Evolutionary conservation across 2,113 vertebrate genomes (phyloP).

Genomic region (Phainopepla nitens): DNA sequence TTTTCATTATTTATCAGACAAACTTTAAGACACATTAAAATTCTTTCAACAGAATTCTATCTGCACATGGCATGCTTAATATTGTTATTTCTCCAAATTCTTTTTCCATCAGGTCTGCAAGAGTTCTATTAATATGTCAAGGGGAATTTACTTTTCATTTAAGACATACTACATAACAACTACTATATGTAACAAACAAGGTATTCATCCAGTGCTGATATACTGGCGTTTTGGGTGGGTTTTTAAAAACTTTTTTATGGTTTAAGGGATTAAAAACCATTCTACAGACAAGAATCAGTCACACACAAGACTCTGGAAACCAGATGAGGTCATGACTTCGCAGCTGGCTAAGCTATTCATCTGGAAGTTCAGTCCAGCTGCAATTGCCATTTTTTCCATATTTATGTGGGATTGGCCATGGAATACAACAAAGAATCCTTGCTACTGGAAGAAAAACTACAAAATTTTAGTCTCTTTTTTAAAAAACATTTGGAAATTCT

Average conservation of each 20-base stretch:
- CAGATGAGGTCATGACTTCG: constrained; percentile 41
- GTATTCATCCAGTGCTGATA: constrained; percentile 60
- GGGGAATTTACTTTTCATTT: background rate
- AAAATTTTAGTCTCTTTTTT: background rate
- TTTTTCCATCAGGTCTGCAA: background rate
- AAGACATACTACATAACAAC: background rate
- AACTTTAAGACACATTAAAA: background rate
- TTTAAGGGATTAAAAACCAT: constrained; percentile 37
- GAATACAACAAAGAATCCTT: constrained; percentile 22
- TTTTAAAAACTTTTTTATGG: background rate
- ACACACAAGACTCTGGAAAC: constrained; percentile 25
- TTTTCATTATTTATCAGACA: background rate
- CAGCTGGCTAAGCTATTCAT: constrained; percentile 38
- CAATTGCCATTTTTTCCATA: background rate
- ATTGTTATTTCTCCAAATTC: background rate
- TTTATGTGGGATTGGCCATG: background rate
- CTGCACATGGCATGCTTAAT: background rate
- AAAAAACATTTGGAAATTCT: background rate
- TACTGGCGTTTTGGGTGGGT: background rate
- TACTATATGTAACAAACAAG: constrained; percentile 22
- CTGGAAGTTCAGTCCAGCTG: constrained; percentile 18
- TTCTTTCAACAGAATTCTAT: background rate
- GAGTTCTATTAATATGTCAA: background rate
- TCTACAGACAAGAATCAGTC: background rate
- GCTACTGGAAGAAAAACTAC: background rate